Conservation (phyloP, 2,888 invertebrate genomes). For the Andrena hattorfiana region DNA sequence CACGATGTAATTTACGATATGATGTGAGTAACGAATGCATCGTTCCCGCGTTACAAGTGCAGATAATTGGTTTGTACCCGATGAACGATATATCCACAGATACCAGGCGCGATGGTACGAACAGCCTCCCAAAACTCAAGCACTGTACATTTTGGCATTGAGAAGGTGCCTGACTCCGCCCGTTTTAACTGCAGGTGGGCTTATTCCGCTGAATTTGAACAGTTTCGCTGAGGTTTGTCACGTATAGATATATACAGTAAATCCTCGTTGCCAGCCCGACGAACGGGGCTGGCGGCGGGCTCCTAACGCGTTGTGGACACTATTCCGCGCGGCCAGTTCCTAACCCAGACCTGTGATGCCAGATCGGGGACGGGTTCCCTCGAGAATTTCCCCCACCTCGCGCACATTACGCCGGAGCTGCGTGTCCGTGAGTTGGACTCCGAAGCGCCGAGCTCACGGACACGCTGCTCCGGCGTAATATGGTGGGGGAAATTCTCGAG, state of each 20-base stretch:
- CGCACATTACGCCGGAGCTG: too few species aligned
- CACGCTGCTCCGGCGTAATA: too few species aligned
- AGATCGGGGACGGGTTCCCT: too few species aligned
- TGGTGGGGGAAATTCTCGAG: too few species aligned
- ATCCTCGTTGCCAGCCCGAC: too few species aligned
- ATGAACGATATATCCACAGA: not conserved
- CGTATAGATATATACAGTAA: not conserved
- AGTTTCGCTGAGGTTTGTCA: conserved; percentile 3
- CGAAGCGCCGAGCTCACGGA: too few species aligned
- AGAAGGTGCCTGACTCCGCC: not conserved
- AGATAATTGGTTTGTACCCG: not conserved
- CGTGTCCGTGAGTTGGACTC: too few species aligned
- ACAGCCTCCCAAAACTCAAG: not conserved
- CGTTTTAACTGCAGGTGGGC: conserved; percentile 4
- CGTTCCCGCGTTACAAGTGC: not conserved
- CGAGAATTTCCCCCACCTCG: too few species aligned
- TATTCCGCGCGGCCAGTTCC: too few species aligned
- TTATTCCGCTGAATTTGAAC: conserved; percentile 4
- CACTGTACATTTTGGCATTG: not conserved
- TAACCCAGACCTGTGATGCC: too few species aligned
- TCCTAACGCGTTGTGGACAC: too few species aligned
- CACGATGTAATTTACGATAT: not conserved
- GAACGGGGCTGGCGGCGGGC: too few species aligned
- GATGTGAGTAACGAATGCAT: not conserved
- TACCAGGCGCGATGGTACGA: conserved; percentile 6